Conservation (phyloP, 2,797 vertebrate genomes). For the Semotilus atromaculatus region DNA sequence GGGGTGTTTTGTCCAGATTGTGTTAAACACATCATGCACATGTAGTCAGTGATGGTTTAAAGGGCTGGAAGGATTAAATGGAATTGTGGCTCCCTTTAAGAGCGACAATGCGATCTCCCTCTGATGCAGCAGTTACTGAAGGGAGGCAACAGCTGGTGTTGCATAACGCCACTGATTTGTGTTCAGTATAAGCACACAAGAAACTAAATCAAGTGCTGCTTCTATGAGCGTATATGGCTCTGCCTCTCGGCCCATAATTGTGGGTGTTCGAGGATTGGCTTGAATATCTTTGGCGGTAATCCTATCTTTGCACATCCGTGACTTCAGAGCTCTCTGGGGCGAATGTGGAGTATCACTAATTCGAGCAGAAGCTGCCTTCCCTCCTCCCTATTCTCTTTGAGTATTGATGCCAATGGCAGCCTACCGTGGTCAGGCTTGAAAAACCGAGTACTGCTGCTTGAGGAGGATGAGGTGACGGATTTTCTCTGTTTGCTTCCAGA, state of each 20-base stretch:
- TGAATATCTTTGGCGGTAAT: slow-evolving; percentile 58
- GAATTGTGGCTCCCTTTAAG: slow-evolving; percentile 55
- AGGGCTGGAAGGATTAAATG: slow-evolving; percentile 37
- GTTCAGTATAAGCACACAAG: slow-evolving; percentile 65
- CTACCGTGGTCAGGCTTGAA: slow-evolving; percentile 36
- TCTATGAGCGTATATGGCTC: slow-evolving; percentile 41
- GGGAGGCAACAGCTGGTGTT: slow-evolving; percentile 72
- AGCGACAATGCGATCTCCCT: slow-evolving; percentile 59
- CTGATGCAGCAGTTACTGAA: slow-evolving; percentile 66
- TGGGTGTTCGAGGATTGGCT: slow-evolving; percentile 52
- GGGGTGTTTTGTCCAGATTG: slow-evolving; percentile 31
- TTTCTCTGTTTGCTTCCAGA: slow-evolving; percentile 29
- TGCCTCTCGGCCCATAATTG: slow-evolving; percentile 42
- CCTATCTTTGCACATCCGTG: slow-evolving; percentile 60
- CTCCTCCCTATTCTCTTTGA: slow-evolving; percentile 38
- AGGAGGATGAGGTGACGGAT: slow-evolving; percentile 36
- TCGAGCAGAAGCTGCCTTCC: slow-evolving; percentile 64
- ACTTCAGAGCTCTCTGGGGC: slow-evolving; percentile 59
- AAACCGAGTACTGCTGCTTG: slow-evolving; percentile 17
- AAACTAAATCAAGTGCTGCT: slow-evolving; percentile 61
- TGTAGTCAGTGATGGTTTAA: slow-evolving; percentile 54
- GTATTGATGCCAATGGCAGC: slow-evolving; percentile 45
- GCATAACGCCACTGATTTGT: slow-evolving; percentile 66
- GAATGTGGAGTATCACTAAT: slow-evolving; percentile 71
- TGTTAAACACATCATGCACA: slow-evolving; percentile 57